Evolutionary conservation across 2,113 vertebrate species (phyloP).

Genomic region (Notarius quadriscutis): DNA sequence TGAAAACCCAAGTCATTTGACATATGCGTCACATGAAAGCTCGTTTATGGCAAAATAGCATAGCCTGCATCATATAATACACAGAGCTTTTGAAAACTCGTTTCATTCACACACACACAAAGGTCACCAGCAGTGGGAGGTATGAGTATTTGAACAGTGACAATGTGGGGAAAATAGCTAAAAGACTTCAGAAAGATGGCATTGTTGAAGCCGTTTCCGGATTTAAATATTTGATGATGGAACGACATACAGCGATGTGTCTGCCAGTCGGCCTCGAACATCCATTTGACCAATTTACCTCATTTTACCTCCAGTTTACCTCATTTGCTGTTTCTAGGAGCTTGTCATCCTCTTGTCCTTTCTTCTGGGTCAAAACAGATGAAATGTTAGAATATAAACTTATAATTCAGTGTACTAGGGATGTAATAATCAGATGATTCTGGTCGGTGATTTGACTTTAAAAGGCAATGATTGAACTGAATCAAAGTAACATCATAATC

Average conservation of each 20-base stretch:
- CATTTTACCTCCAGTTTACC: neutral
- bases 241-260: neutral
- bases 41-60: neutral
- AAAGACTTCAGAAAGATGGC: neutral
- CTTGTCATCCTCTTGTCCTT: neutral
- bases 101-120: too few species aligned
- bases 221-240: neutral
- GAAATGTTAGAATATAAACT: neutral
- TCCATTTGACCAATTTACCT: neutral
- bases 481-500: neutral
- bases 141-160: neutral
- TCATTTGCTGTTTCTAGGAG: neutral
- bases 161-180: neutral
- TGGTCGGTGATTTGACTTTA: neutral
- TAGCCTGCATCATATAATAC: neutral
- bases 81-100: neutral
- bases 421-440: neutral
- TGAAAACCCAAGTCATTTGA: neutral
- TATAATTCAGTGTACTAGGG: neutral
- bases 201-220: neutral
- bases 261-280: neutral
- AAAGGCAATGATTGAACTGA: neutral
- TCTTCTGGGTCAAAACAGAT: neutral
- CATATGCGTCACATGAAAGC: neutral
- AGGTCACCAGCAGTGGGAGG: neutral